Evolutionary conservation across 2,888 invertebrate genomes (phyloP).

Genomic region (Dichetophora obliterata): DNA sequence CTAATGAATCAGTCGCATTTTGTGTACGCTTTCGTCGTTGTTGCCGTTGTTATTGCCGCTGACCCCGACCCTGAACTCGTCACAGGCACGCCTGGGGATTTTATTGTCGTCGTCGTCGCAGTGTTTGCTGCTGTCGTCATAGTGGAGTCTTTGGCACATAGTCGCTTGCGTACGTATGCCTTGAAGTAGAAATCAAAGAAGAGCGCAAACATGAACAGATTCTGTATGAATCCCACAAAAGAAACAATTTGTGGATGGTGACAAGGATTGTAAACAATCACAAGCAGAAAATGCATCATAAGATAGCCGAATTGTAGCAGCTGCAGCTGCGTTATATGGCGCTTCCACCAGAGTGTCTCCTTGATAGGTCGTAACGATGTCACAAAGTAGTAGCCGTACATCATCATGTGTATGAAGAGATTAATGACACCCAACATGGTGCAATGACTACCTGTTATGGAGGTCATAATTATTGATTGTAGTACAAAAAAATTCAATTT

Average conservation of each 20-base stretch:
- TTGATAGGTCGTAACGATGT: constrained; percentile 80
- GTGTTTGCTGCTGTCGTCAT: not conserved
- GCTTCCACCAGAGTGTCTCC: constrained; percentile 85
- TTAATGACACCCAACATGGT: constrained; percentile 81
- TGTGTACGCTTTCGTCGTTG: not conserved
- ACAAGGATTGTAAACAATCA: constrained; percentile 61
- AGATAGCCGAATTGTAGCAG: constrained; percentile 79
- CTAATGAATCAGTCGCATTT: not conserved
- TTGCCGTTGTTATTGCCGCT: not conserved
- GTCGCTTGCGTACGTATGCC: constrained; percentile 54
- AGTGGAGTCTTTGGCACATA: not conserved
- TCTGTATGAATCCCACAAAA: constrained; percentile 62
- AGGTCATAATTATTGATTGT: not conserved
- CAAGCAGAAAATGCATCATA: constrained; percentile 72
- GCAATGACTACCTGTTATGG: constrained; percentile 76
- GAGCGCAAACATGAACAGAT: constrained; percentile 67
- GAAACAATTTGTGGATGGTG: constrained; percentile 56
- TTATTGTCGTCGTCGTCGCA: too few relatives aligned
- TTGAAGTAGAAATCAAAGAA: constrained; percentile 68
- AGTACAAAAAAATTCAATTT: not conserved
- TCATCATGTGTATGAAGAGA: constrained; percentile 82
- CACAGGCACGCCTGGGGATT: too few relatives aligned
- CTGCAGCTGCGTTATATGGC: constrained; percentile 86
- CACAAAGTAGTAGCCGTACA: constrained; percentile 87
- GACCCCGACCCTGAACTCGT: too few relatives aligned